Conservation (phyloP, 2,797 vertebrate genomes). For the Cephalopachus bancanus region DNA sequence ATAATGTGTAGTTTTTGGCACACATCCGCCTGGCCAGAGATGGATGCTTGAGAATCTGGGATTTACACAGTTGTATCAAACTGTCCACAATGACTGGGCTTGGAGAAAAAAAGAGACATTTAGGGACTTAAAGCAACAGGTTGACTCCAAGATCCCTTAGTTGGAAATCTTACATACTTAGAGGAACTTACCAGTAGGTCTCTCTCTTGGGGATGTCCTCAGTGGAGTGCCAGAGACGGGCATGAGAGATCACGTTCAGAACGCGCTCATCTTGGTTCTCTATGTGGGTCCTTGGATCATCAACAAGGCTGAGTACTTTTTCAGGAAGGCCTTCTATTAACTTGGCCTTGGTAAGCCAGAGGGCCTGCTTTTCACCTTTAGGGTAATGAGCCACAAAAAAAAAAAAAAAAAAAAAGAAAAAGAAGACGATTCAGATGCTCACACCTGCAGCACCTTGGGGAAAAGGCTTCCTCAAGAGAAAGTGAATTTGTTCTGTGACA, state of each 20-base stretch:
- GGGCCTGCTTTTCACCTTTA: slow-evolving; percentile 94
- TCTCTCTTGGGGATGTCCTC: slow-evolving; percentile 88
- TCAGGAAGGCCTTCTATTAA: slow-evolving; percentile 92
- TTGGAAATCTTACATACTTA: neutral
- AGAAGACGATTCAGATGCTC: neutral
- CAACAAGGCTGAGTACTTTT: slow-evolving; percentile 86
- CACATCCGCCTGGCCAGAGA: slow-evolving; percentile 90
- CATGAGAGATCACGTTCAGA: slow-evolving; percentile 89
- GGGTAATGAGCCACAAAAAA: slow-evolving; percentile 2
- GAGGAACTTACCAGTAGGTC: slow-evolving; percentile 91
- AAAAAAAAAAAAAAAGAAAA: neutral
- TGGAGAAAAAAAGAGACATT: slow-evolving; percentile 50
- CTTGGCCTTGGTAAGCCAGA: slow-evolving; percentile 96
- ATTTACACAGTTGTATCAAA: slow-evolving; percentile 94
- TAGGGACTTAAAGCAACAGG: slow-evolving; percentile 54
- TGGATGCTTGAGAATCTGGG: slow-evolving; percentile 89
- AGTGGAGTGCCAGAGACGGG: slow-evolving; percentile 93
- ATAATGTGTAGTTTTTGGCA: slow-evolving; percentile 90
- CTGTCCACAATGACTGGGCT: slow-evolving; percentile 93
- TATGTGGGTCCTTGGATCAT: slow-evolving; percentile 87
- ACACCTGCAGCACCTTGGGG: neutral
- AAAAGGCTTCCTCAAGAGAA: neutral
- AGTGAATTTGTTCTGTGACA: neutral
- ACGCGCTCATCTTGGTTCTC: slow-evolving; percentile 91
- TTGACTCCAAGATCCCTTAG: neutral